phyloP scores from a whole-genome alignment of 2,113 vertebrate genomes.

The Blennius ocellaris region DNA sequence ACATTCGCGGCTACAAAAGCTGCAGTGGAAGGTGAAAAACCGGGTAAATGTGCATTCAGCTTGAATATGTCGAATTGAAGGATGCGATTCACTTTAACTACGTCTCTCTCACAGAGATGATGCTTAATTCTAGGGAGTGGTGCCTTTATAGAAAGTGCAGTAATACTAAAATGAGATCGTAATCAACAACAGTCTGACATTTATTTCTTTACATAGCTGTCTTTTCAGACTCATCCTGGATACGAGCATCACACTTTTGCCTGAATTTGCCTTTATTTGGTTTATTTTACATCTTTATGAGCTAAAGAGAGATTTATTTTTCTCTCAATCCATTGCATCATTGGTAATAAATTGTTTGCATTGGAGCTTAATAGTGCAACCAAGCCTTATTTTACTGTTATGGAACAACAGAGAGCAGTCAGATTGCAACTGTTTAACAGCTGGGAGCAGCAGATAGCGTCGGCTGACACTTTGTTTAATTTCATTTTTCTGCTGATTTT shows the following conservation, averaged over 20 bases:
- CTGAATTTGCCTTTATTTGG: too few relatives aligned
- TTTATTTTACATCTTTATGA: too few relatives aligned
- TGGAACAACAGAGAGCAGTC: constrained; percentile 12
- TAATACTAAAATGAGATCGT: too few relatives aligned
- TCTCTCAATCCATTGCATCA: background rate
- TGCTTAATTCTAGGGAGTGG: too few relatives aligned
- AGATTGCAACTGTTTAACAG: constrained; percentile 1
- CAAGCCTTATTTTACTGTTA: background rate
- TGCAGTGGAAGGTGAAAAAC: background rate
- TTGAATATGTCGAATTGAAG: background rate
- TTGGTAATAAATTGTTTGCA: background rate
- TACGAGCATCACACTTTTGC: too few relatives aligned
- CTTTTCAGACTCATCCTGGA: too few relatives aligned
- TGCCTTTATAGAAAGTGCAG: too few relatives aligned
- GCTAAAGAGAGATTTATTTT: too few relatives aligned
- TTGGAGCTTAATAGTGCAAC: background rate
- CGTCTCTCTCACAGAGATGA: background rate
- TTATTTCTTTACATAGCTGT: too few relatives aligned
- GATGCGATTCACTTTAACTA: background rate
- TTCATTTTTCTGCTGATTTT: background rate
- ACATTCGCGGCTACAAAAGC: background rate
- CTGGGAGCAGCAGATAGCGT: constrained; percentile 10
- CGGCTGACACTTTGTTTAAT: background rate
- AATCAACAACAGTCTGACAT: too few relatives aligned
- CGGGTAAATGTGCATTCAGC: background rate